Evolutionary conservation across 2,797 vertebrate genomes (phyloP), one percentile per base, ranked within the genome.

Genomic region (Sebastes cheni): DNA sequence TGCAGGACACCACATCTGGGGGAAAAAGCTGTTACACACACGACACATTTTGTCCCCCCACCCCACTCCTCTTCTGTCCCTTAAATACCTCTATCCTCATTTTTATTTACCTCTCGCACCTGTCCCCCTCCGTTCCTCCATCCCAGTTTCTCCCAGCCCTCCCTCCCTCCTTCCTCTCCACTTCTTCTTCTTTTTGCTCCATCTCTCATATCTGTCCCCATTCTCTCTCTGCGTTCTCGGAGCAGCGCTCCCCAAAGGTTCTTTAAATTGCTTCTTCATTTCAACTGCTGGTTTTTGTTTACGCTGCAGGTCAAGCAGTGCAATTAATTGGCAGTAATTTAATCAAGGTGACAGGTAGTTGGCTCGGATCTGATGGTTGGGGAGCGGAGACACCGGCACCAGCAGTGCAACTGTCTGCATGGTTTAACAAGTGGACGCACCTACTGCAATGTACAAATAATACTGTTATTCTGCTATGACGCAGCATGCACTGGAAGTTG

Each of bases 241-340:
- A 76, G 74, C 78, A 32, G 42, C 16, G 20, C 66, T 91, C 86
- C 91, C 92, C 84, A 86, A 89, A 94, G 92, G 85, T 92, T 91
- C 74, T 86, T 88, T 76, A 93, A 94, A 94, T 91, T 91, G 89
- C 91, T 91, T 90, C 89, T 92, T 92, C 82, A 88, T 92, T 91
- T 89, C 87, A 80, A 79, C 65, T 52, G 85, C 80, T 13, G 80
- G 39, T 55, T 88, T 92, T 90, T 94, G 92, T 94, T 93, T 93
- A 93, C 68, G 91, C 91, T 93, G 90, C 91, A 87, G 92, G 93
- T 95, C 93, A 94, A 89, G 82, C 73, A 64, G 64, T 52, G 80
- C 88, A 90, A 94, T 94, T 93, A 93, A 95, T 92, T 93, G 89
- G 69, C 84, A 87, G 90, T 91, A 91, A 92, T 94, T 92, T 93